Evolutionary conservation across 2,888 invertebrate species (phyloP).

Genomic region (Cylindroiulus punctatus): DNA sequence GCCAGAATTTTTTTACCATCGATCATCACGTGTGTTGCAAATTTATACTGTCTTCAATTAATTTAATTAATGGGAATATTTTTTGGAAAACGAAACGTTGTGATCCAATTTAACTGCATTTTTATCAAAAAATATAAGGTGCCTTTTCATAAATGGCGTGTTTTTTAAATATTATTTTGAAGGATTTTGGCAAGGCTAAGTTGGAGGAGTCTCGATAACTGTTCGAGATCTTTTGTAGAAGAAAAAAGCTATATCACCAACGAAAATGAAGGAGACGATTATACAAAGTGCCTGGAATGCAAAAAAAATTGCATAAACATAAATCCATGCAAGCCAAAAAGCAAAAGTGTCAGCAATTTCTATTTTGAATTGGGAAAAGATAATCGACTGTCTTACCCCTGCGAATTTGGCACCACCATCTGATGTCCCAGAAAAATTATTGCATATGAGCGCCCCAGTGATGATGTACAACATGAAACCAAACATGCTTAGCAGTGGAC

Average conservation of each 20-base stretch:
- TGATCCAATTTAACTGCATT: too few relatives aligned
- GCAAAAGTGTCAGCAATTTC: too few relatives aligned
- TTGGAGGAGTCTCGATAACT: not conserved
- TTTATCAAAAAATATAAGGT: too few relatives aligned
- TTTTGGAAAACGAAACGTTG: too few relatives aligned
- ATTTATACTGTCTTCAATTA: too few relatives aligned
- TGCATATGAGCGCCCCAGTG: not conserved
- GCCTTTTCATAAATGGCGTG: too few relatives aligned
- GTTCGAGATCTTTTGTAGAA: not conserved
- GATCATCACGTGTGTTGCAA: too few relatives aligned
- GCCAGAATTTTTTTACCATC: too few relatives aligned
- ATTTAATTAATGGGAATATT: too few relatives aligned
- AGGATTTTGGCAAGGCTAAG: not conserved
- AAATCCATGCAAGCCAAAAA: not conserved
- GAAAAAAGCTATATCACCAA: not conserved
- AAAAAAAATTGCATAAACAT: too few relatives aligned
- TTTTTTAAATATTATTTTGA: too few relatives aligned
- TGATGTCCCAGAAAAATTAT: not conserved
- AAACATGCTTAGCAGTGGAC: conserved; percentile 8
- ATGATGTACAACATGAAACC: not conserved
- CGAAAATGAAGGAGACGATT: not conserved
- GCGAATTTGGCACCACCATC: conserved; percentile 15
- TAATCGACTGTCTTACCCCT: not conserved
- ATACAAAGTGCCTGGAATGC: conserved; percentile 3
- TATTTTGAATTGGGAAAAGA: too few relatives aligned